Evolutionary conservation across 2,113 vertebrate species (phyloP).

Genomic region (Paramisgurnus dabryanus): DNA sequence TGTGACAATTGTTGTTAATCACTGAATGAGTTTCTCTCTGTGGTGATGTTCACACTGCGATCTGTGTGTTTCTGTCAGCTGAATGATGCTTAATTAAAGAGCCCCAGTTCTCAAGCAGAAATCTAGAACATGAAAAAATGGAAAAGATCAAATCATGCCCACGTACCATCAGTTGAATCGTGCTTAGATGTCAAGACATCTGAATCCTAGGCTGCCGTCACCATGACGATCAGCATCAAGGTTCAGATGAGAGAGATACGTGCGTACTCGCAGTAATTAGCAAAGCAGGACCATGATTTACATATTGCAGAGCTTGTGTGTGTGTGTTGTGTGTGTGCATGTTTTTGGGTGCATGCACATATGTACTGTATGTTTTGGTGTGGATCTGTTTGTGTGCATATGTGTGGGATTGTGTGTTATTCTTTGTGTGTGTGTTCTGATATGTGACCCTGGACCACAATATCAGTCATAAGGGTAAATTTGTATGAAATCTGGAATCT

Average conservation of each 20-base stretch:
- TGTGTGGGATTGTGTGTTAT: too few species aligned
- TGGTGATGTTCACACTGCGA: background rate
- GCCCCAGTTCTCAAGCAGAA: background rate
- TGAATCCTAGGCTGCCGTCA: conserved; percentile 37
- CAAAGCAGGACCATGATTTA: conserved; percentile 4
- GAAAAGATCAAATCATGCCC: conserved; percentile 18
- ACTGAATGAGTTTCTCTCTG: background rate
- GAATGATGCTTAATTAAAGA: background rate
- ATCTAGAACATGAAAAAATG: background rate
- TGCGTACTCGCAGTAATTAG: conserved; percentile 10
- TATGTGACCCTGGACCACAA: too few species aligned
- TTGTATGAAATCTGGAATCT: too few species aligned
- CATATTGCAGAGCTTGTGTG: background rate
- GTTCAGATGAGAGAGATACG: background rate
- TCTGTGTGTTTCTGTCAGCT: conserved; percentile 1
- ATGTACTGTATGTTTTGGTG: too few species aligned
- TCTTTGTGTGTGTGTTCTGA: too few species aligned
- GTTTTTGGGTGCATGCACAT: background rate
- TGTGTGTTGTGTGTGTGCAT: background rate
- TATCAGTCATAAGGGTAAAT: too few species aligned
- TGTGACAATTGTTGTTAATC: too few species aligned
- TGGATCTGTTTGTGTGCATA: background rate
- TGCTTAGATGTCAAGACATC: conserved; percentile 25
- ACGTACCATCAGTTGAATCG: conserved; percentile 12
- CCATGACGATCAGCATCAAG: conserved; percentile 30